Evolutionary conservation across 2,113 vertebrate species (phyloP).

Genomic region (Pollimyrus isidori): DNA sequence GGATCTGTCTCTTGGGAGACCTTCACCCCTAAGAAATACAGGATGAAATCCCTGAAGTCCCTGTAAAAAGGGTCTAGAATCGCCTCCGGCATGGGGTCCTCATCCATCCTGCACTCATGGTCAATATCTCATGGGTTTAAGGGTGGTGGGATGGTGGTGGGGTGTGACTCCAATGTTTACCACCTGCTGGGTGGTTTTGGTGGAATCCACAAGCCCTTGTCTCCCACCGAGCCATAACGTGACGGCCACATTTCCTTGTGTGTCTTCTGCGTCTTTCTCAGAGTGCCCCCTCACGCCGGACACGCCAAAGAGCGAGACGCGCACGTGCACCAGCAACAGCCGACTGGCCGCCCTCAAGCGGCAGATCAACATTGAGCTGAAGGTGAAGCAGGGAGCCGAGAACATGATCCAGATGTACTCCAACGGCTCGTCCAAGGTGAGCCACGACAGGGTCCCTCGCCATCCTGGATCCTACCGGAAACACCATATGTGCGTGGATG

Average conservation of each 20-base stretch:
- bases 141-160: background rate
- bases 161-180: background rate
- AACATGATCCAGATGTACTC: conserved; percentile 99
- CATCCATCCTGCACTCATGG: background rate
- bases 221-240: background rate
- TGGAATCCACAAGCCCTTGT: background rate
- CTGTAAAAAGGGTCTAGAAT: background rate
- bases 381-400: conserved; percentile 96
- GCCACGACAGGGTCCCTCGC: background rate
- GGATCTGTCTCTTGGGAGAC: background rate
- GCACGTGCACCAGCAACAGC: conserved; percentile 74
- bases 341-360: conserved; percentile 87
- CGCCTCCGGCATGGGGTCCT: background rate
- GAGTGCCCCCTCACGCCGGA: conserved; percentile 90
- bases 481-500: background rate
- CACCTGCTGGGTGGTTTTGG: background rate
- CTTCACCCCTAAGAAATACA: background rate
- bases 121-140: background rate
- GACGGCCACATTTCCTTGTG: background rate
- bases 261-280: conserved; percentile 39
- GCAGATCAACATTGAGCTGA: conserved; percentile 93
- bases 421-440: conserved; percentile 93
- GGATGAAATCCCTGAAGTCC: background rate
- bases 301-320: conserved; percentile 83
- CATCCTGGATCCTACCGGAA: background rate